phyloP scores from a whole-genome alignment of 2,888 invertebrate genomes.

The Ptycholaimellus sp. region DNA sequence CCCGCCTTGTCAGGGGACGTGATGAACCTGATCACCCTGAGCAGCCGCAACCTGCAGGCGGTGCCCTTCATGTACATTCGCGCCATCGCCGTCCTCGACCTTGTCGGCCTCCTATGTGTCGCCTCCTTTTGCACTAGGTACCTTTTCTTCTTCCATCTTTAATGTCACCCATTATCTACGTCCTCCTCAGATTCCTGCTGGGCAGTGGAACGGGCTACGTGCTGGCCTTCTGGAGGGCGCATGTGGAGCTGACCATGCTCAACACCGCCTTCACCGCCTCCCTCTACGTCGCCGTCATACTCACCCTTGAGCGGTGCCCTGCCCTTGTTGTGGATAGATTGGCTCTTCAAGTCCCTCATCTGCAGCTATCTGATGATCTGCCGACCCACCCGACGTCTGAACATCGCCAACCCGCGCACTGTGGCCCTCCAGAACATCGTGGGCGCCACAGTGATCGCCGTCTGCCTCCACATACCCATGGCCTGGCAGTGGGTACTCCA shows the following conservation, averaged over 20 bases:
- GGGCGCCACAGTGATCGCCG: constrained; percentile 11
- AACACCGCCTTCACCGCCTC: constrained; percentile 37
- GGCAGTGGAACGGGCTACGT: constrained; percentile 30
- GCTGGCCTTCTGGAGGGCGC: constrained; percentile 44
- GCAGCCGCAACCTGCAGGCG: constrained; percentile 49
- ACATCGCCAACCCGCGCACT: neutral
- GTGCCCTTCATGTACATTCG: constrained; percentile 50
- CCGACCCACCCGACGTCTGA: neutral
- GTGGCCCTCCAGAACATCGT: constrained; percentile 12
- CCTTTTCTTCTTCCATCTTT: constrained; percentile 2
- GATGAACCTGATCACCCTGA: constrained; percentile 50
- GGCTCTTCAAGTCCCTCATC: too few relatives aligned
- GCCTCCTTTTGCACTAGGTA: constrained; percentile 20
- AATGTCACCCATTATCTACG: constrained; percentile 9
- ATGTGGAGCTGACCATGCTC: constrained; percentile 45
- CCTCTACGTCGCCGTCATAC: constrained; percentile 19
- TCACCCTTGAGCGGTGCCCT: constrained; percentile 18
- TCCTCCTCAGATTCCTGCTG: neutral
- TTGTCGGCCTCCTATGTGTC: constrained; percentile 43
- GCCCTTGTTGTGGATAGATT: neutral
- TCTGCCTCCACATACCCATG: constrained; percentile 20
- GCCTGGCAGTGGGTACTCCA: too few relatives aligned
- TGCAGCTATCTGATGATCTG: constrained; percentile 6
- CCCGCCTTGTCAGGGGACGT: constrained; percentile 52
- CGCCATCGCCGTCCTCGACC: constrained; percentile 52